Base-by-base conservation (phyloP, 1,140 invertebrate species). In the Musca vetustissima region DNA sequence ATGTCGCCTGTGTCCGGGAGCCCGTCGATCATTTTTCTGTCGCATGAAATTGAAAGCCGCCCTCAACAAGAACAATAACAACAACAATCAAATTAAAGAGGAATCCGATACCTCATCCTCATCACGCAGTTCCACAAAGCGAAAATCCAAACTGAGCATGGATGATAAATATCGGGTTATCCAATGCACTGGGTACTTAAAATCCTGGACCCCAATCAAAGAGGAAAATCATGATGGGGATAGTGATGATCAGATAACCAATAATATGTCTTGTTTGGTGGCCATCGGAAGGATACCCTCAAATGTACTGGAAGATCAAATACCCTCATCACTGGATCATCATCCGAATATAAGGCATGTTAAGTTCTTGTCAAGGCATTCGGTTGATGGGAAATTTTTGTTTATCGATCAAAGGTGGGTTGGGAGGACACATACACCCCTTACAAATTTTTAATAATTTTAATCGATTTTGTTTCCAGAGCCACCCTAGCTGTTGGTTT, bases 351-450 rank as follows among this genome's bases (percentile, higher is more conserved):
- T 85, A 9, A 80, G 87, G 28, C 85, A 86, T 9, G 85, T 91
- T 53, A 88, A 90, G 76, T 95, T 92, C 78, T 88, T 90, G 69
- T 96, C 95, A 0, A 86, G 96, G 52, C 96, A 98, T 82, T 92
- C 92, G 14, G 89, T 93, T 64, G 96, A 98, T 77, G 96, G 97
- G 25, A 98, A 97, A 84, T 98, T 98, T 81, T 89, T 97, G 2
- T 99, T 98, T 83, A 94, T 98, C 4, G 97, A 98, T 83, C 93
- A 94, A 81, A 89, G 89, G 91, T 91, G 75, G 74, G 69, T 19
- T 15, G n/a, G n/a, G n/a, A n/a, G n/a, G n/a, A n/a, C n/a, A n/a
- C n/a, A n/a, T n/a, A n/a, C n/a, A n/a, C n/a, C n/a, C n/a, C n/a
- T n/a, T n/a, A n/a, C n/a, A n/a, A n/a, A n/a, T n/a, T 69, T 43